Evolutionary conservation across 2,888 invertebrate species (phyloP).

Genomic region (Eristalinus sepulchralis): DNA sequence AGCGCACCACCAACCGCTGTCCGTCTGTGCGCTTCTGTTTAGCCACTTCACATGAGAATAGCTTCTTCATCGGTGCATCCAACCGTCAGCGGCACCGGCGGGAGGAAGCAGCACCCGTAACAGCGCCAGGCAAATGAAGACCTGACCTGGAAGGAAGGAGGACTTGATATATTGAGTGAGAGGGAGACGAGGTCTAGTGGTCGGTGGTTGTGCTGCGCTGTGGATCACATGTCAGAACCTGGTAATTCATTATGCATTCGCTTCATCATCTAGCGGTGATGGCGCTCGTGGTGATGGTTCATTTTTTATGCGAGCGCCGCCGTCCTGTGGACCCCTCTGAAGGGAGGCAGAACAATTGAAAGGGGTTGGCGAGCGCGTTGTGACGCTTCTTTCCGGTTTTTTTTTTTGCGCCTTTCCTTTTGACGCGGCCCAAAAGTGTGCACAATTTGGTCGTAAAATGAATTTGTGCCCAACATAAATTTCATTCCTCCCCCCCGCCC

Average conservation of each 20-base stretch:
- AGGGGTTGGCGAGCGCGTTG: not conserved
- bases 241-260: slow-evolving; percentile 65
- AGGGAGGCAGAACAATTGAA: too few relatives aligned
- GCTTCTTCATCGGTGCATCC: not conserved
- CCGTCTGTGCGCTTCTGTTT: slow-evolving; percentile 3
- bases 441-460: slow-evolving; percentile 51
- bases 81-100: not conserved
- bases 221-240: slow-evolving; percentile 63
- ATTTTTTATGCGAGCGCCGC: slow-evolving; percentile 1
- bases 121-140: slow-evolving; percentile 52
- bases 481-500: slow-evolving; percentile 20
- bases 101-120: not conserved
- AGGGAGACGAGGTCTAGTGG: slow-evolving; percentile 22
- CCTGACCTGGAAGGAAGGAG: slow-evolving; percentile 26
- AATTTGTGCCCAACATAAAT: slow-evolving; percentile 62
- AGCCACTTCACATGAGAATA: slow-evolving; percentile 38
- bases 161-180: slow-evolving; percentile 60
- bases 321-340: too few relatives aligned
- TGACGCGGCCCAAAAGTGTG: slow-evolving; percentile 27
- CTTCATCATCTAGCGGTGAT: slow-evolving; percentile 45
- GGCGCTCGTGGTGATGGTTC: slow-evolving; percentile 12
- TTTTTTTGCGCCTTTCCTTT: slow-evolving; percentile 2
- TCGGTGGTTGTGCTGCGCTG: slow-evolving; percentile 10
- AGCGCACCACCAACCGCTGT: slow-evolving; percentile 20
- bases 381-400: not conserved